Conservation (phyloP, 2,113 vertebrate species). For the Smithornis capensis region DNA sequence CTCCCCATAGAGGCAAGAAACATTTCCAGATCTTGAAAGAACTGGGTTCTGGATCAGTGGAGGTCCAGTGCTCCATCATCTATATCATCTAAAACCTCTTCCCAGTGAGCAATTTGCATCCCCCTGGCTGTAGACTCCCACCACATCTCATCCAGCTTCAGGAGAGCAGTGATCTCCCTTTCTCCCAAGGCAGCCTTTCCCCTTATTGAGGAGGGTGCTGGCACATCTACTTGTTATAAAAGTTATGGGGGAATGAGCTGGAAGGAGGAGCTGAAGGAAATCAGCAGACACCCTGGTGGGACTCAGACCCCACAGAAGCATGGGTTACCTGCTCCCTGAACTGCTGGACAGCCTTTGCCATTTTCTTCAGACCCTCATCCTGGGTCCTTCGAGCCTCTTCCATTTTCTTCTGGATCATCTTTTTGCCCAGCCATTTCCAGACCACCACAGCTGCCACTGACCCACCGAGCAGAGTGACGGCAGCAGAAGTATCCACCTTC, state of each 20-base stretch:
- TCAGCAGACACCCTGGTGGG: not conserved
- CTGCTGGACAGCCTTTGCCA: conserved; percentile 44
- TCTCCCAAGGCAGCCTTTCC: not conserved
- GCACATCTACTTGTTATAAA: not conserved
- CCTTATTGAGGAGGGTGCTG: not conserved
- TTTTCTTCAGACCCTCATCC: conserved; percentile 34
- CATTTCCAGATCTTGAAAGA: not conserved
- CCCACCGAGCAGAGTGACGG: not conserved
- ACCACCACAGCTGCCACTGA: not conserved
- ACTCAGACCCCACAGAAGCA: not conserved
- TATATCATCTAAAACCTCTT: not conserved
- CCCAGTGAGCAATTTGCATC: not conserved
- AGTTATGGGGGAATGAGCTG: not conserved
- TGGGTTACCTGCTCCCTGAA: conserved; percentile 53
- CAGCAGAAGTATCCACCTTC: not conserved
- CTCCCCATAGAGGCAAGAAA: not conserved
- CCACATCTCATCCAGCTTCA: not conserved
- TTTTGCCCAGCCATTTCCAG: conserved; percentile 45
- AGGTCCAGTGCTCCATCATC: not conserved
- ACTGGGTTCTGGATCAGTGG: not conserved
- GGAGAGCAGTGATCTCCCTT: not conserved
- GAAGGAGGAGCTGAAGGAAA: not conserved
- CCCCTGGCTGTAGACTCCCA: not conserved
- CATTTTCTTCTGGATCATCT: conserved; percentile 12
- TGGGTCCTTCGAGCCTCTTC: conserved; percentile 25